Evolutionary conservation across 2,797 vertebrate species (phyloP).

Genomic region (Tapera naevia): DNA sequence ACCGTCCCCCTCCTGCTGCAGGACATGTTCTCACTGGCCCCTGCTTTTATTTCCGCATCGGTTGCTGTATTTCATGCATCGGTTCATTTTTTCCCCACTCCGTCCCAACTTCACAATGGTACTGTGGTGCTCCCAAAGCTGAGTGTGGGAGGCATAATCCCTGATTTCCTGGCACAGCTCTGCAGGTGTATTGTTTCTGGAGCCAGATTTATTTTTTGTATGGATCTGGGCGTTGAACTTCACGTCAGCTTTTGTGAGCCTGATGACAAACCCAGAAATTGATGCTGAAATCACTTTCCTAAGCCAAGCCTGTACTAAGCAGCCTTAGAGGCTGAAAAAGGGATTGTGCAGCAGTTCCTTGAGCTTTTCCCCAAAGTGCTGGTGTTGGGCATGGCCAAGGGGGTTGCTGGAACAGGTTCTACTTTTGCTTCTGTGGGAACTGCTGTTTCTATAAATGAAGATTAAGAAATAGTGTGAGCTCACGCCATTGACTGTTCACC

Average conservation of each 20-base stretch:
- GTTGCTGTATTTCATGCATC: background rate
- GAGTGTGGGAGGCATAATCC: background rate
- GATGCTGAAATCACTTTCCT: background rate
- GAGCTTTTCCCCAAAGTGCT: background rate
- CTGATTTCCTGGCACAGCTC: rapidly evolving
- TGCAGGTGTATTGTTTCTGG: background rate
- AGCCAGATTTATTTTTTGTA: background rate
- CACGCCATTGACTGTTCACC: background rate
- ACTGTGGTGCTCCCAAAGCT: background rate
- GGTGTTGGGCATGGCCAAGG: background rate
- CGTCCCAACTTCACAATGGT: background rate
- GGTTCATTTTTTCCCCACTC: background rate
- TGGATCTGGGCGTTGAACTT: background rate
- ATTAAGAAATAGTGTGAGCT: rapidly evolving
- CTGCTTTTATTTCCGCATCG: background rate
- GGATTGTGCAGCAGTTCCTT: too few relatives aligned
- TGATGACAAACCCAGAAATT: background rate
- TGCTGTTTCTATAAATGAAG: background rate
- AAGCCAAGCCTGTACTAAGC: background rate
- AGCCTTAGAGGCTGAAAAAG: background rate
- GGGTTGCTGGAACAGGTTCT: background rate
- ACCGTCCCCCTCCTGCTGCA: rapidly evolving
- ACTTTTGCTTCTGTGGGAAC: background rate
- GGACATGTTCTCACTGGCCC: background rate
- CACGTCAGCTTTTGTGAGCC: background rate